Evolutionary conservation across 2,888 invertebrate genomes (phyloP), one percentile per base, ranked within the genome.

Genomic region (Hirudinaria manillensis): DNA sequence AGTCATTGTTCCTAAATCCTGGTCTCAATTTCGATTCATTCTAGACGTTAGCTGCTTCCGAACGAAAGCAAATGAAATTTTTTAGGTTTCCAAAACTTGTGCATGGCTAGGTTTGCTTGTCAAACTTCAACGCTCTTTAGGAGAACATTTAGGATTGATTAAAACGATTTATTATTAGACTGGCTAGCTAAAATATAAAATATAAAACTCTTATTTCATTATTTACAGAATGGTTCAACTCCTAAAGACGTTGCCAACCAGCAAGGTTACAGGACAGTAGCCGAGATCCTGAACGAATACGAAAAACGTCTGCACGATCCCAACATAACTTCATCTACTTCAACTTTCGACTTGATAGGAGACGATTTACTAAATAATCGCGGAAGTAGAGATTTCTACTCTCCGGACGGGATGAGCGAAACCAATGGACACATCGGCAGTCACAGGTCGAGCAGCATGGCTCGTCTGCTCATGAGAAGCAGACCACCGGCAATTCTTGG

Each of bases 201-300:
- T n/a, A 10, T 19, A 66, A 16, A 66, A 66, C 66, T 24, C n/a
- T 24, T n/a, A n/a, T n/a, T n/a, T n/a, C n/a, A 29, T 27, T 16
- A 27, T n/a, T 24, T 76, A 45, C 77, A 79, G 79, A 79, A 79
- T 61, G 79, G 79, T 16, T 79, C 76, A 29, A 78, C 79, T 19
- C 71, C 79, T 10, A 70, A 70, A 65, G 77, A 78, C 34, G 77
- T 79, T 10, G 79, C 79, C 29, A 32, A 51, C 16, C 79, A 79
- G 70, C 79, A 79, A 67, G 79, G 79, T 36, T 75, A 76, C 76
- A 53, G 45, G 36, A 77, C 73, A 7, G 77, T 79, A 16, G 75
- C 78, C 6, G 76, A 79, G 74, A 75, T 79, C 19, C 77, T 79
- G 19, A 73, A 73, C 16, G 79, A 79, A 53, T 79, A 78, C 70